Conservation (phyloP, 23 tunicate genomes). For the Styela clava region DNA sequence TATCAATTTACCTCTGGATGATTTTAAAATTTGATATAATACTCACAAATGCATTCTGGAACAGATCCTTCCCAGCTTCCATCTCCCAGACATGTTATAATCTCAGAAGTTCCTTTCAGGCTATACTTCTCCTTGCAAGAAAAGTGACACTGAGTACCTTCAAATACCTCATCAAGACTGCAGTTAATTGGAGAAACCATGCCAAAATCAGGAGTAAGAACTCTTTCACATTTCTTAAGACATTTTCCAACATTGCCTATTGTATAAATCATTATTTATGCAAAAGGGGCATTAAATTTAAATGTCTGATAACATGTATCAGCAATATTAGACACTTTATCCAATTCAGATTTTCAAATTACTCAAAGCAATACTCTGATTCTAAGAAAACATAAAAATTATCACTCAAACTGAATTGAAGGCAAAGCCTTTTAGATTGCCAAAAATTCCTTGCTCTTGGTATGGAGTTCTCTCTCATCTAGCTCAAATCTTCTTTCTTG, state of each 20-base stretch:
- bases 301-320: too few species aligned
- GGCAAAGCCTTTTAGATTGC: neutral
- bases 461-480: too few species aligned
- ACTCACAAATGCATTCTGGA: slow-evolving; percentile 3
- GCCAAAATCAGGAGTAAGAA: neutral
- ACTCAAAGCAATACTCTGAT: too few species aligned
- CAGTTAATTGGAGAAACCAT: neutral
- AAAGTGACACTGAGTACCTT: neutral
- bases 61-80: slow-evolving; percentile 3
- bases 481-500: too few species aligned
- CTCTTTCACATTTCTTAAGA: neutral
- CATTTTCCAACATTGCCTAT: slow-evolving; percentile 1
- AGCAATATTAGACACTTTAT: too few species aligned
- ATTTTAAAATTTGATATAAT: too few species aligned
- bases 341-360: too few species aligned
- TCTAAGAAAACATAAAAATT: neutral
- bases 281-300: too few species aligned
- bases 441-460: too few species aligned
- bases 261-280: too few species aligned
- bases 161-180: slow-evolving; percentile 3
- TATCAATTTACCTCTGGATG: too few species aligned
- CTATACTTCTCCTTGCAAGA: neutral
- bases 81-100: neutral
- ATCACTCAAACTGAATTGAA: neutral
- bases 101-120: neutral